Percentiles rank a stretch among this genome's conserved stretches.
Evolutionary conservation across 1,140 invertebrate genomes (phyloP).

Genomic region (Zaprionus africanus): DNA sequence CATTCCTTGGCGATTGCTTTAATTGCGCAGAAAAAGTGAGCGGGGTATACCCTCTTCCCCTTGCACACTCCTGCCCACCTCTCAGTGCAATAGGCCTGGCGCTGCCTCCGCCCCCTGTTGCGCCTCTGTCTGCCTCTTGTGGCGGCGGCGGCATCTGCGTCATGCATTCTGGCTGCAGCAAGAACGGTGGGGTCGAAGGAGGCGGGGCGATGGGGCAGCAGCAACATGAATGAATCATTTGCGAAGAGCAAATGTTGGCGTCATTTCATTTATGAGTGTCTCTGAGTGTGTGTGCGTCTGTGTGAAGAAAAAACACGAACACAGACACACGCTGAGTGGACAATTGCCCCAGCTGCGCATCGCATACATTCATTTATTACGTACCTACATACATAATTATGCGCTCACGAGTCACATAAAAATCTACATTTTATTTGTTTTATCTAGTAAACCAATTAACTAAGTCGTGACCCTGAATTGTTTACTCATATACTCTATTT

Average conservation of each 20-base stretch:
- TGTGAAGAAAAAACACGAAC: slow-evolving; percentile 25
- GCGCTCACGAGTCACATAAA: slow-evolving; percentile 11
- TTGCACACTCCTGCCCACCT: not conserved
- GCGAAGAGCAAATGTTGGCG: slow-evolving; percentile 64
- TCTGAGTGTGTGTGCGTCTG: slow-evolving; percentile 18
- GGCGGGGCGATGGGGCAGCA: not conserved
- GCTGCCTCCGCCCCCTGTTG: not conserved
- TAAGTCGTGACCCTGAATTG: not conserved
- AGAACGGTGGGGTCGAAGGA: not conserved
- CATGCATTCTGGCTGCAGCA: slow-evolving; percentile 66
- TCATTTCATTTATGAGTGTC: slow-evolving; percentile 52
- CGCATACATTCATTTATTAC: slow-evolving; percentile 51
- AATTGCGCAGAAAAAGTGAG: slow-evolving; percentile 32
- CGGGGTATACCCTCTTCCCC: not conserved
- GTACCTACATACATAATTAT: slow-evolving; percentile 42
- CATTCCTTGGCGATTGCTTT: slow-evolving; percentile 20
- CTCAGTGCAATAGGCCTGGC: not conserved
- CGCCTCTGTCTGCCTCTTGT: slow-evolving; percentile 18
- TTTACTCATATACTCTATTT: not conserved
- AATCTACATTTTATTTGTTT: not conserved
- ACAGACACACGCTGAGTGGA: slow-evolving; percentile 11
- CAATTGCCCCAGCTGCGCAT: slow-evolving; percentile 26
- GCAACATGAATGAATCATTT: slow-evolving; percentile 74
- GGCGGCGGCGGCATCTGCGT: slow-evolving; percentile 67
- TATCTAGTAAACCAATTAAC: not conserved